Evolutionary conservation across 1,140 invertebrate genomes (phyloP), one percentile per base, ranked within the genome.

Genomic region (Sinonovacula constricta): DNA sequence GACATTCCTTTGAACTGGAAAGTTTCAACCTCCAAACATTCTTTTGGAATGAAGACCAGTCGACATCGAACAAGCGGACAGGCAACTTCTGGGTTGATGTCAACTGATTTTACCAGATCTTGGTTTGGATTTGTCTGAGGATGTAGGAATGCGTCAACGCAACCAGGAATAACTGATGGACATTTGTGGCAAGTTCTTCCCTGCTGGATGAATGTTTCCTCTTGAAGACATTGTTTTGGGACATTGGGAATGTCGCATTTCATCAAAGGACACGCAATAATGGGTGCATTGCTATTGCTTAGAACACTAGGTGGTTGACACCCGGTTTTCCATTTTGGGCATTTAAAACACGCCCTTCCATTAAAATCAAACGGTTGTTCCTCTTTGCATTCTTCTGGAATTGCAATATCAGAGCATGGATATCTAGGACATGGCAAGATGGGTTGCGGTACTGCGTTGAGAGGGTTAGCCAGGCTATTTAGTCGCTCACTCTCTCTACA

Each of bases 401-500:
- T 45, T 51, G 30, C 30, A 3, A 54, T n/a, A 18, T 66, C 62
- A 1, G 4, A 45, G 34, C 72, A 76, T 15, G 62, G 34, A 30
- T 45, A 65, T 36, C 30, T 28, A 45, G 72, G 72, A 59, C 72
- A 76, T 54, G 15, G 70, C 4, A 30, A 22, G 22, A 2, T 33
- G 14, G 4, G 18, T 31, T 59, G n/a, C n/a, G n/a, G n/a, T n/a
- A n/a, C n/a, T n/a, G n/a, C 53, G 31, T 39, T 31, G 36, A 67
- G 62, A 18, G 62, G n/a, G 15, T 31, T 28, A 34, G 30, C 14
- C 33, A 65, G 28, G 18, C 36, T 33, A 26, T 30, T 10, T n/a
- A 28, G n/a, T 67, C 72, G n/a, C 33, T 76, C 72, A 18, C 49
- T 36, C 22, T 76, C 72, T 22, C 72, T 49, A 39, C 72, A 76